Percentiles rank a stretch among this genome's conserved stretches.
These are phyloP conservation scores for Calliphora vomitoria DNA, from an alignment of 2,888 invertebrate species.

Conservation along the genomic window DNA sequence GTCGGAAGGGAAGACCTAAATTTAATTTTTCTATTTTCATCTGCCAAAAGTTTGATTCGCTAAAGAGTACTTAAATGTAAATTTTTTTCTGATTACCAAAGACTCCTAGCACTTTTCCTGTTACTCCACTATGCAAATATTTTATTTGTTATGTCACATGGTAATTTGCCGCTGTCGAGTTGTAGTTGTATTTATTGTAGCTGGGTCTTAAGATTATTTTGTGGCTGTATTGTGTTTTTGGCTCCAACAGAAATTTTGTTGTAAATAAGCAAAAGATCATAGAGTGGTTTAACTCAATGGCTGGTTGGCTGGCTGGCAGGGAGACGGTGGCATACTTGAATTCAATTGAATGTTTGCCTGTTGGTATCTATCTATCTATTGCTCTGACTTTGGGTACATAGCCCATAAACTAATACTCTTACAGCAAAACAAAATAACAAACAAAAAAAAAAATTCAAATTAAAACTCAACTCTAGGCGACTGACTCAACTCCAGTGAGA, in stretches of 20 bases:
- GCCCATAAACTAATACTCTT: background rate
- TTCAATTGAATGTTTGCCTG: no score
- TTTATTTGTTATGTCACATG: conserved; percentile 48
- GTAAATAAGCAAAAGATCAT: conserved; percentile 43
- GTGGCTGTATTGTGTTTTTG: conserved; percentile 18
- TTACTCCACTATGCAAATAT: background rate
- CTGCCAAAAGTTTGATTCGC: no score
- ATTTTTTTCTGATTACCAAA: no score
- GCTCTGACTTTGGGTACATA: background rate
- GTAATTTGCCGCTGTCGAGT: background rate
- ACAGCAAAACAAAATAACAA: background rate
- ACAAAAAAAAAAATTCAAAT: conserved; percentile 7
- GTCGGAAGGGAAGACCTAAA: no score
- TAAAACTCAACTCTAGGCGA: background rate
- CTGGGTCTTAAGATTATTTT: conserved; percentile 37
- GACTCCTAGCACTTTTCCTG: background rate
- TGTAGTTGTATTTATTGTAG: conserved; percentile 36
- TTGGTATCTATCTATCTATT: background rate
- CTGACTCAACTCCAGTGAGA: conserved; percentile 7
- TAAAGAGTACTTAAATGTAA: no score
- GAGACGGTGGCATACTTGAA: background rate
- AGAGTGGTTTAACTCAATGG: conserved; percentile 11
- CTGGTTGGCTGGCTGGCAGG: background rate
- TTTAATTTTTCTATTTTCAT: no score
- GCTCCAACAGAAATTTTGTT: conserved; percentile 27